Conservation (phyloP, 2,113 vertebrate species). For the Furnarius figulus region DNA sequence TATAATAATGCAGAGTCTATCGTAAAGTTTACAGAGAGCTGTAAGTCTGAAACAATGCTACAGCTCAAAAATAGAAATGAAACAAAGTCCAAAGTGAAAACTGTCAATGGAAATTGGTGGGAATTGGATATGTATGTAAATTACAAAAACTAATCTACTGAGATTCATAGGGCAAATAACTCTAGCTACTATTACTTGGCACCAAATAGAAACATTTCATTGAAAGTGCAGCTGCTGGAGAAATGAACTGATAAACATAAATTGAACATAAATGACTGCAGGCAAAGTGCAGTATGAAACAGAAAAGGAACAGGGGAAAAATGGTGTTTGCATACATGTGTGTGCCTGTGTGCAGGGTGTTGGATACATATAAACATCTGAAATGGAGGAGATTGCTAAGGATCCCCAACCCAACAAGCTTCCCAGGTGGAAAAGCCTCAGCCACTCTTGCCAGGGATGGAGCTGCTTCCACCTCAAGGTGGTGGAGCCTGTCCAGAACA, state of each 20-base stretch:
- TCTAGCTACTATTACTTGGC: constrained; percentile 46
- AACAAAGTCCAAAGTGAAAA: constrained; percentile 52
- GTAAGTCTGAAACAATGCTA: constrained; percentile 9
- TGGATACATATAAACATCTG: background rate
- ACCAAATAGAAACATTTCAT: constrained; percentile 56
- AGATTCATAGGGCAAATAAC: constrained; percentile 60
- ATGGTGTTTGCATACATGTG: background rate
- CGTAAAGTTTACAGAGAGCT: constrained; percentile 52
- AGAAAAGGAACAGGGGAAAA: background rate
- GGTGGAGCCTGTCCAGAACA: background rate
- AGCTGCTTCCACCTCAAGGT: background rate
- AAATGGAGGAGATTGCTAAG: background rate
- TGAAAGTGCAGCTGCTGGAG: constrained; percentile 37
- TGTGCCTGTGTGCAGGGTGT: background rate
- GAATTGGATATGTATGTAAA: constrained; percentile 67
- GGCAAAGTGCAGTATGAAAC: constrained; percentile 20
- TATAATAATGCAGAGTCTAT: constrained; percentile 24
- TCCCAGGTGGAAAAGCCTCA: background rate
- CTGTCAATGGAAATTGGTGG: constrained; percentile 56
- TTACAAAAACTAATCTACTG: constrained; percentile 63
- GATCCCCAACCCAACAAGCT: background rate
- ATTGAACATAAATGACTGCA: constrained; percentile 61
- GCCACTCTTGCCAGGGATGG: background rate
- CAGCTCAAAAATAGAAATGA: constrained; percentile 40
- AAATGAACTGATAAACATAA: constrained; percentile 65